Evolutionary conservation across 2,797 vertebrate species (phyloP).

Genomic region (Champsocephalus esox): DNA sequence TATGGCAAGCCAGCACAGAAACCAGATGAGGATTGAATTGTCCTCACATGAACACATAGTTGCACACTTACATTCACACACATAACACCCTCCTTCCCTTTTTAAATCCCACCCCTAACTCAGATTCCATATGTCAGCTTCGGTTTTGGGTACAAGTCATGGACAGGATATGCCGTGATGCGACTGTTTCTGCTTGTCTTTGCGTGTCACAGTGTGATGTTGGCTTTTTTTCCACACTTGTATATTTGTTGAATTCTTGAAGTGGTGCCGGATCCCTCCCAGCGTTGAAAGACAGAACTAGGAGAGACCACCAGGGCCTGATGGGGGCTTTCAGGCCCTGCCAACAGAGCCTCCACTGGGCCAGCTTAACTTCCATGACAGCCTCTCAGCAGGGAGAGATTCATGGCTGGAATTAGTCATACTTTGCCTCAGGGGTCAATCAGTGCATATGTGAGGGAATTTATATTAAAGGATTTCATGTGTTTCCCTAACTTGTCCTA

Average conservation of each 20-base stretch:
- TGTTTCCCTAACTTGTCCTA: slow-evolving; percentile 16
- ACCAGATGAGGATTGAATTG: slow-evolving; percentile 73
- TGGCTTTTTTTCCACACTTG: slow-evolving; percentile 19
- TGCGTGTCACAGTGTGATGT: slow-evolving; percentile 2
- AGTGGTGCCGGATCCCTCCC: slow-evolving; percentile 50
- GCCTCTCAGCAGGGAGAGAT: slow-evolving; percentile 60
- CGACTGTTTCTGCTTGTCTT: background rate
- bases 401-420: slow-evolving; percentile 70
- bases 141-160: slow-evolving; percentile 23
- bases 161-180: background rate
- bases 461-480: slow-evolving; percentile 32
- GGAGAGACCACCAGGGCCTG: slow-evolving; percentile 48
- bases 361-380: slow-evolving; percentile 70
- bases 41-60: slow-evolving; percentile 58
- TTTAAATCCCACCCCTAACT: slow-evolving; percentile 21
- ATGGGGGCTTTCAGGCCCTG: slow-evolving; percentile 50
- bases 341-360: slow-evolving; percentile 54
- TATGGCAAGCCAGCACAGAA: slow-evolving; percentile 69
- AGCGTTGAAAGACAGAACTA: slow-evolving; percentile 49
- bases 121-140: slow-evolving; percentile 33
- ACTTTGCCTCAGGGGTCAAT: slow-evolving; percentile 47
- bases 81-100: background rate
- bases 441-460: slow-evolving; percentile 34
- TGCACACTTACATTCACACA: background rate
- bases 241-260: slow-evolving; percentile 58